Evolutionary conservation across 2,888 invertebrate species (phyloP).

Genomic region (Trypoxylon attenuatum): DNA sequence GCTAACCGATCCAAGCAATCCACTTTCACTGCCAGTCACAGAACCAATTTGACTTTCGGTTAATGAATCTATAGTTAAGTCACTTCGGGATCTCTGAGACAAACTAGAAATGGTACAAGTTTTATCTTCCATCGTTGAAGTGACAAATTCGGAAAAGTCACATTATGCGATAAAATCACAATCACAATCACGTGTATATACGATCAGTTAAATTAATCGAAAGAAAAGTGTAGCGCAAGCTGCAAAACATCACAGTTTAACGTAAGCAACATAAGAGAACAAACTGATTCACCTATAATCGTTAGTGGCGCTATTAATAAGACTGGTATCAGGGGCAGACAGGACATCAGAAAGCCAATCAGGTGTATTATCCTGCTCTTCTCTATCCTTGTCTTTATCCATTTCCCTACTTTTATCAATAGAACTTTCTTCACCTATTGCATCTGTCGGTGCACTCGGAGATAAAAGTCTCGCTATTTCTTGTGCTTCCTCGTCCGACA

Average conservation of each 20-base stretch:
- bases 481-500: slow-evolving; percentile 93
- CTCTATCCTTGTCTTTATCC: slow-evolving; percentile 74
- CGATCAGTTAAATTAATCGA: slow-evolving; percentile 23
- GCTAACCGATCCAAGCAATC: slow-evolving; percentile 76
- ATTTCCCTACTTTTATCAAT: slow-evolving; percentile 75
- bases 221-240: slow-evolving; percentile 32
- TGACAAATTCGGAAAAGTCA: too few species aligned
- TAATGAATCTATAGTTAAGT: slow-evolving; percentile 72
- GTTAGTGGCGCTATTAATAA: slow-evolving; percentile 70
- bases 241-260: slow-evolving; percentile 43
- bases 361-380: slow-evolving; percentile 71
- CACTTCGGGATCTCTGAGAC: slow-evolving; percentile 71
- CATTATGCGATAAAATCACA: background rate
- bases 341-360: slow-evolving; percentile 79
- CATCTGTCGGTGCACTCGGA: slow-evolving; percentile 70
- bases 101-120: slow-evolving; percentile 52
- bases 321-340: slow-evolving; percentile 76
- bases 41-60: slow-evolving; percentile 73
- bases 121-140: background rate
- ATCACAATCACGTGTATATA: background rate
- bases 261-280: slow-evolving; percentile 36
- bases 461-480: slow-evolving; percentile 89
- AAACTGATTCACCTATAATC: slow-evolving; percentile 70
- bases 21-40: slow-evolving; percentile 70
- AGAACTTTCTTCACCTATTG: slow-evolving; percentile 59